Evolutionary conservation across 2,113 vertebrate genomes (phyloP), one percentile per base, ranked within the genome.

Genomic region (Pterocles gutturalis): DNA sequence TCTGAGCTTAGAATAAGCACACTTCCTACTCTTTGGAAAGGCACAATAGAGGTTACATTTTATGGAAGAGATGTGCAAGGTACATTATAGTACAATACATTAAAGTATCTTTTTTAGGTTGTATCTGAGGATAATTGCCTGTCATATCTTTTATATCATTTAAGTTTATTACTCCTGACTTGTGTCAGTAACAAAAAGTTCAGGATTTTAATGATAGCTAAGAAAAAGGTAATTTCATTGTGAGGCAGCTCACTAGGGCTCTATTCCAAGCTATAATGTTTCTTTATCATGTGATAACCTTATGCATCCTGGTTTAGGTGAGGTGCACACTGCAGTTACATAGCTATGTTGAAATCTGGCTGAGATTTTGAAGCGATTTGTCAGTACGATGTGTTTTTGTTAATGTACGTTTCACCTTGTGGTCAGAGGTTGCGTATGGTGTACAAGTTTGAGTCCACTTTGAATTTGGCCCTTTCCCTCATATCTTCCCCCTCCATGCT

Each of bases 61-160:
- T 83, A 79, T 48, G 26, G 54, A 61, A 82, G 46, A 82, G 58
- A 77, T 83, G 61, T 73, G 65, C 85, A 54, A 33, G 20, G 61
- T 69, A 51, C 76, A 43, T 62, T 60, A 80, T 45, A 76, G 83
- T 36, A 86, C 48, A 73, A 67, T 78, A 60, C 55, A 38, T 94
- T 86, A 92, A 73, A 91, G 33, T 53, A 73, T 31, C 76, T 46
- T 58, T 78, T 87, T 64, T 81, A 45, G 36, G 77, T 57, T 79
- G 49, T 66, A 89, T 60, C 78, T n/a, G 36, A 20, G 14, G 79
- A 91, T 75, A 80, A 73, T 84, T 64, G 92, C 90, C n/a, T 87
- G 57, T 84, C 7, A 21, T 69, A 41, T 51, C 86, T 90, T 48
- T 22, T 49, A 53, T 76, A 70, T 38, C 28, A 76, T 55, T 28